Conservation (phyloP, 2,797 vertebrate species). For the Chelonia mydas region DNA sequence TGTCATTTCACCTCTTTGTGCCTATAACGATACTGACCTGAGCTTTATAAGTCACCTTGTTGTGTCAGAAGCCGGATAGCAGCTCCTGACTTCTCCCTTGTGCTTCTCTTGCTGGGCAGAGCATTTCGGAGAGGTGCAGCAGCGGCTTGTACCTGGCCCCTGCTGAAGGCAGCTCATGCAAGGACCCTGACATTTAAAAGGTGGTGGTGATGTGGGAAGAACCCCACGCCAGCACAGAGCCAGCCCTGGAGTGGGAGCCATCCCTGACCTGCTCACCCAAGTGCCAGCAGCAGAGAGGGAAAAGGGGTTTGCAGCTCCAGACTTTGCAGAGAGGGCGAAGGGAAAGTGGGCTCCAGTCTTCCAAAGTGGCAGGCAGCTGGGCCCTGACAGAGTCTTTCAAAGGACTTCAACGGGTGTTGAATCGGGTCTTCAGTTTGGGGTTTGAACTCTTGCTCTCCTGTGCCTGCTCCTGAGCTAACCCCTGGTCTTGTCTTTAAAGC, state of each 20-base stretch:
- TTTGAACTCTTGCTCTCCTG: neutral
- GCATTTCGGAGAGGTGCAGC: neutral
- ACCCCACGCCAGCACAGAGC: neutral
- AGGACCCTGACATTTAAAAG: neutral
- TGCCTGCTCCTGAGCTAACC: neutral
- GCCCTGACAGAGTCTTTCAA: neutral
- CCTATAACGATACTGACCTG: neutral
- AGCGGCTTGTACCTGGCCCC: neutral
- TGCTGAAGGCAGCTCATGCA: neutral
- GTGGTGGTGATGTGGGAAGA: neutral
- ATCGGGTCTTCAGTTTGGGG: no score
- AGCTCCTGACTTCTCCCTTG: neutral
- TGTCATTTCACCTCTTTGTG: neutral
- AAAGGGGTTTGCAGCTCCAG: neutral
- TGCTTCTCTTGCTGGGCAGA: neutral
- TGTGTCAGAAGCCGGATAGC: neutral
- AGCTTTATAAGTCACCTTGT: neutral
- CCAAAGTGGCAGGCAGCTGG: neutral
- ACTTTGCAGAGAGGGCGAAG: neutral
- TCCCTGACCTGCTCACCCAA: neutral
- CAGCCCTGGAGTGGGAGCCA: neutral
- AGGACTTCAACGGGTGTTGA: neutral
- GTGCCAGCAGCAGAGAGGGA: neutral
- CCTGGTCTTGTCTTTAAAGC: neutral
- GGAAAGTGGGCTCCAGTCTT: neutral